These are phyloP conservation scores for Cephalopachus bancanus DNA, from an alignment of 2,797 vertebrate species.

Conservation along the genomic window DNA sequence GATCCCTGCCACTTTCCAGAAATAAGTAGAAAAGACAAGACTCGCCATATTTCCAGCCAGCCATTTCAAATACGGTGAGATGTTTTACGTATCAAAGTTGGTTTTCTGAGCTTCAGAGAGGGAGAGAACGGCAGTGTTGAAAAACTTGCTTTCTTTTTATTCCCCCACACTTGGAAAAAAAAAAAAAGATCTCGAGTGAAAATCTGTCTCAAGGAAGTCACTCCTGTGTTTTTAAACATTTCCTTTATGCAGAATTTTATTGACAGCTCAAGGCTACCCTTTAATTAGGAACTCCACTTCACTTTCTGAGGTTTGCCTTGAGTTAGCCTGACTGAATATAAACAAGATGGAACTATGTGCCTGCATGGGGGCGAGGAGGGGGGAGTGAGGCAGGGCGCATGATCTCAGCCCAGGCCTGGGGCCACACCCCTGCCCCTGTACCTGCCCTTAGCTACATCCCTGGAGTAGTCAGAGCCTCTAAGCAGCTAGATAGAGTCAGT, in stretches of 20 bases:
- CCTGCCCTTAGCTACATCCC: not conserved
- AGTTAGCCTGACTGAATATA: not conserved
- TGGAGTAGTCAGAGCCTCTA: not conserved
- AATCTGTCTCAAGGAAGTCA: conserved; percentile 33
- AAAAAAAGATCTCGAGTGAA: not conserved
- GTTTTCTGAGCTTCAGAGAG: not conserved
- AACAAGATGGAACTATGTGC: not conserved
- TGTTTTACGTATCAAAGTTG: accelerated
- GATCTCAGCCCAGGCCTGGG: not conserved
- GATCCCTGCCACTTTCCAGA: not conserved
- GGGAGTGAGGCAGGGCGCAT: not conserved
- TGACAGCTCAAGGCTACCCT: conserved; percentile 67
- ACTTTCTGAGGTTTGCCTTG: not conserved
- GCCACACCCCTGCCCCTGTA: no score
- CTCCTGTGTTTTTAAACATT: conserved; percentile 60
- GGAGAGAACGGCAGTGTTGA: not conserved
- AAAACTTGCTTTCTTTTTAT: not conserved
- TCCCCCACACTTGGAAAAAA: not conserved
- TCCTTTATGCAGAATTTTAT: conserved; percentile 68
- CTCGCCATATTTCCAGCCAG: not conserved
- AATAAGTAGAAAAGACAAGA: not conserved
- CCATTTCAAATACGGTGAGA: accelerated
- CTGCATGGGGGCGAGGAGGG: not conserved
- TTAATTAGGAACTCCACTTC: conserved; percentile 56
- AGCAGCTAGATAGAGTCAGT: not conserved